Evolutionary conservation across 2,113 vertebrate species (phyloP), one percentile per base, ranked within the genome.

Genomic region (Vidua chalybeata): DNA sequence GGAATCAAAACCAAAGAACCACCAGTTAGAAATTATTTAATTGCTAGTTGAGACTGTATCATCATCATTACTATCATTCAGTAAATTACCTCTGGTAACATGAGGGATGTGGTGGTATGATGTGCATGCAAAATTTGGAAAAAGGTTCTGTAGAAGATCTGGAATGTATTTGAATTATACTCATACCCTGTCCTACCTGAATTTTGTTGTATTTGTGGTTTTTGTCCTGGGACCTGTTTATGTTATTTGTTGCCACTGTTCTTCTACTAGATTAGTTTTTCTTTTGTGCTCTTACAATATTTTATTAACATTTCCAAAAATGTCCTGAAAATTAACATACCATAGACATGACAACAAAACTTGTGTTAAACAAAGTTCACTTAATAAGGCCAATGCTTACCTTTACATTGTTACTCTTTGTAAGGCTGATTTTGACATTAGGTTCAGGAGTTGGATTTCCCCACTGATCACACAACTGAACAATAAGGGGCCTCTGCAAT

Each of bases 401-500:
- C 97, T 97, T 98, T 79, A 98, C 84, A 63, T 26, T 94, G 84
- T 14, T 97, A 67, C 95, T 13, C 96, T 98, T 97, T n/a, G 95
- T 91, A 92, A 99, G 78, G 66, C 14, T 90, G 64, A 99, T 98
- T 96, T 98, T 98, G 52, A 99, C 97, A 39, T 98, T 97, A 89
- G 98, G 96, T 93, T 99, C 98, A n/a, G 96, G 75, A 84, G 98
- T 95, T 22, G 97, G 98, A 96, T 99, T 99, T 87, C 96, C 98
- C 99, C 99, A 99, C n/a, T 98, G 91, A 94, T 99, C 99, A 96
- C 97, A 99, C 43, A 99, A 88, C 52, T 99, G 99, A 78, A 99
- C 30, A 68, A 97, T 18, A 69, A 99, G 98, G 10, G 98, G 98
- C 18, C 77, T 98, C 75, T 97, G 74, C 90, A 99, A 91, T 79